Base-by-base conservation (phyloP, 92 coral and sea anemone species). In the Ricordea florida region DNA sequence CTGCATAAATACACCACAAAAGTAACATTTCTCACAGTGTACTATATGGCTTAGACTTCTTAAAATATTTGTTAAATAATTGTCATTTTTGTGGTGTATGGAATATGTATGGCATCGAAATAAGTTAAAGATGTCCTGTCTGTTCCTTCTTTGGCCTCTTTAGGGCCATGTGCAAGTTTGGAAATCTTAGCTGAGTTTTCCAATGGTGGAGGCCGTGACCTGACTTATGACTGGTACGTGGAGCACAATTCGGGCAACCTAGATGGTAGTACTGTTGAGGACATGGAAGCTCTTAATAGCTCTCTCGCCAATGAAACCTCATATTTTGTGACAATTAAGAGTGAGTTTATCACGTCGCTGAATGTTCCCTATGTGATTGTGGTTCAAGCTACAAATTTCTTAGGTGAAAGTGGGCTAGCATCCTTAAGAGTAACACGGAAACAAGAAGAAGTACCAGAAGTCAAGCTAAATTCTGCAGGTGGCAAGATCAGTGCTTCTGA, bases 121-220 rank as follows among this genome's bases (percentile, higher is more conserved):
- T n/a, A n/a, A n/a, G n/a, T n/a, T n/a, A n/a, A n/a, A n/a, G n/a
- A n/a, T n/a, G n/a, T n/a, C n/a, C n/a, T n/a, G n/a, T 33, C 35
- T 5, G 6, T 5, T 14, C 2, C 45, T 33, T 17, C 13, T 9
- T 50, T 18, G 4, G 24, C 8, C 55, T 7, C 40, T 26, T 30
- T 21, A 89, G 97, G 97, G 60, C 34, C 67, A 6, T 87, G 97
- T 56, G 90, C 82, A 7, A 22, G 13, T 10, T 32, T 87, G 8
- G 17, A 15, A 14, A 59, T 91, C 18, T 46, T 48, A 7, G 92
- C 93, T 10, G 28, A 74, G 24, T 67, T 93, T 0, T 43, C 2
- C n/a, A 90, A 90, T 9, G 85, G 42, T 22, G 97, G 97, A 32
- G 93, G 93, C 0, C 87, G 97, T n/a, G 44, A 62, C 16, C 24